Conservation (phyloP, 2,888 invertebrate genomes). For the Brachypalpus laphriformis region DNA sequence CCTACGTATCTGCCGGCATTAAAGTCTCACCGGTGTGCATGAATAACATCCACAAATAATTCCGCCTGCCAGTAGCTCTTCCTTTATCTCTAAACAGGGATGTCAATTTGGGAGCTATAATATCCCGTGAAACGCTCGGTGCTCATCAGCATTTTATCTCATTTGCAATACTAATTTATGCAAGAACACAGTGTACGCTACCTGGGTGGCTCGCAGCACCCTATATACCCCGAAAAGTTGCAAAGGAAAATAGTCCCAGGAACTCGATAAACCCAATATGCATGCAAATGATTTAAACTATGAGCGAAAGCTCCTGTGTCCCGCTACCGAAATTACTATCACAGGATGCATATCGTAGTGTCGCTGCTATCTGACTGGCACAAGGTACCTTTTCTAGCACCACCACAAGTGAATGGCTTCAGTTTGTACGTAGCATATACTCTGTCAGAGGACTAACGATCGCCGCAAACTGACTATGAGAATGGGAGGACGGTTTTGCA, state of each 20-base stretch:
- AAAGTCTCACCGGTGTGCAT: background rate
- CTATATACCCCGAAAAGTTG: slow-evolving; percentile 44
- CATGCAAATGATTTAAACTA: slow-evolving; percentile 73
- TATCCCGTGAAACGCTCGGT: slow-evolving; percentile 45
- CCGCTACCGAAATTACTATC: slow-evolving; percentile 44
- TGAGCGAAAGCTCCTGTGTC: slow-evolving; percentile 36
- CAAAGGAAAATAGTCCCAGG: slow-evolving; percentile 58
- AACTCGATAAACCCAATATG: slow-evolving; percentile 72
- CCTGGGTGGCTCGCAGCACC: background rate
- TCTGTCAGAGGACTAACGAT: slow-evolving; percentile 36
- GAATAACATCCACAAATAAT: slow-evolving; percentile 1
- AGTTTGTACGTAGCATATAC: slow-evolving; percentile 9
- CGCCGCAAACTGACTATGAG: background rate
- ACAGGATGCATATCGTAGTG: slow-evolving; percentile 47
- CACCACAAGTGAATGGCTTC: slow-evolving; percentile 17
- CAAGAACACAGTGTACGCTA: slow-evolving; percentile 55
- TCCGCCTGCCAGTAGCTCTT: background rate
- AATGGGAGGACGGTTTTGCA: slow-evolving; percentile 27
- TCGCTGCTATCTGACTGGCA: slow-evolving; percentile 31
- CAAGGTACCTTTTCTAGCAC: background rate
- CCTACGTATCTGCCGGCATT: background rate
- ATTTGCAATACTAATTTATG: slow-evolving; percentile 73
- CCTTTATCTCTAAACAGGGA: slow-evolving; percentile 51
- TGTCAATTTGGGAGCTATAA: slow-evolving; percentile 50
- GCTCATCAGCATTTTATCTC: slow-evolving; percentile 72